Evolutionary conservation across 2,888 invertebrate genomes (phyloP).

Genomic region (Cyaniris semiargus): DNA sequence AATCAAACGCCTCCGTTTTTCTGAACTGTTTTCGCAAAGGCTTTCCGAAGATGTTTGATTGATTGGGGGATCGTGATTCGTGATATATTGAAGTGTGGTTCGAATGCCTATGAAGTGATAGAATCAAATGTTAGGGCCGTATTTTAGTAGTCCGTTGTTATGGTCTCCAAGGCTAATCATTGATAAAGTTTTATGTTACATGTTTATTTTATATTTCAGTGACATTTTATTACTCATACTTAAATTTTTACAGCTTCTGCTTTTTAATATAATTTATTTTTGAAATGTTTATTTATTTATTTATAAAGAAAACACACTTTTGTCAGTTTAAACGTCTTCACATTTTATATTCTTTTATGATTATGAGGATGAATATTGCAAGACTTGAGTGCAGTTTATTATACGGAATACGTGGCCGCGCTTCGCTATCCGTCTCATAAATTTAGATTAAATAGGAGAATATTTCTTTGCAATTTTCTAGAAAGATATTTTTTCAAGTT

Average conservation of each 20-base stretch:
- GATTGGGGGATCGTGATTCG: neutral
- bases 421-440: constrained; percentile 10
- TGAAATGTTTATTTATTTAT: neutral
- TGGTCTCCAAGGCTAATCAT: neutral
- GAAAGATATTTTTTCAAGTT: neutral
- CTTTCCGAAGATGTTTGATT: neutral
- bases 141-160: neutral
- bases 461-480: neutral
- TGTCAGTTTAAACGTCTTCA: neutral
- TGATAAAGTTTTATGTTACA: neutral
- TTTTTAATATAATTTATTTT: neutral
- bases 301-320: neutral
- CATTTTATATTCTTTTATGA: neutral
- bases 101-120: neutral
- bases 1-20: constrained; percentile 1
- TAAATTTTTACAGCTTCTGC: neutral
- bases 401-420: neutral
- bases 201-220: neutral
- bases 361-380: constrained; percentile 16
- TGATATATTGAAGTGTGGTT: neutral
- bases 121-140: neutral
- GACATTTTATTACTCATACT: neutral
- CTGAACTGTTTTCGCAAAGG: neutral
- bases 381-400: constrained; percentile 14
- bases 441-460: constrained; percentile 19